Conservation (phyloP, 2,113 vertebrate species). For the Athene noctua region DNA sequence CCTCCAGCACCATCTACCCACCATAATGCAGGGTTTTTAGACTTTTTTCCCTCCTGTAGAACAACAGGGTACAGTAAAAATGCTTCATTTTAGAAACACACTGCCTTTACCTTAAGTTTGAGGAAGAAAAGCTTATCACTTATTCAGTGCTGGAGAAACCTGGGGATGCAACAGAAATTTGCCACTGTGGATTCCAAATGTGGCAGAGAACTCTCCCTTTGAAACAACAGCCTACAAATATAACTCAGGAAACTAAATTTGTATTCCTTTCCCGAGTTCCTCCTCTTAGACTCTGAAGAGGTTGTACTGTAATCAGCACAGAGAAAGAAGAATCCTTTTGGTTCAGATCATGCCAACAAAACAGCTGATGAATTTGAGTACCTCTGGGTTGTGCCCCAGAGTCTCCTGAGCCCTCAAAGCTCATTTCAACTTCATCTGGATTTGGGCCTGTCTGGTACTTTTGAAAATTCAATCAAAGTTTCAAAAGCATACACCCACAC, state of each 20-base stretch:
- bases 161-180: background rate
- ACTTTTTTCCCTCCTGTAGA: constrained; percentile 58
- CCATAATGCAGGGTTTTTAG: constrained; percentile 77
- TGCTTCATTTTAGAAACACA: background rate
- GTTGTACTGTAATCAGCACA: background rate
- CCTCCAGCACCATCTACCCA: constrained; percentile 70
- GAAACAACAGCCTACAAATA: background rate
- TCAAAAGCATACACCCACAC: background rate
- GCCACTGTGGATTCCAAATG: background rate
- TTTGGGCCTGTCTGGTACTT: background rate
- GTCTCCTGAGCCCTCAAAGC: background rate
- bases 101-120: background rate
- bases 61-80: background rate
- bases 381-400: background rate
- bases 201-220: background rate
- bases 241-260: background rate
- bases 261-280: background rate
- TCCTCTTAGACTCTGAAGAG: background rate
- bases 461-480: background rate
- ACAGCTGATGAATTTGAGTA: background rate
- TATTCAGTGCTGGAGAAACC: background rate
- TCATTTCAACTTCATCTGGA: background rate
- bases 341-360: background rate
- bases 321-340: background rate
- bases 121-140: background rate